Percentiles rank a stretch among this genome's conserved stretches.
Conservation (phyloP, 2,113 vertebrate genomes). For the Epinephelus moara region DNA sequence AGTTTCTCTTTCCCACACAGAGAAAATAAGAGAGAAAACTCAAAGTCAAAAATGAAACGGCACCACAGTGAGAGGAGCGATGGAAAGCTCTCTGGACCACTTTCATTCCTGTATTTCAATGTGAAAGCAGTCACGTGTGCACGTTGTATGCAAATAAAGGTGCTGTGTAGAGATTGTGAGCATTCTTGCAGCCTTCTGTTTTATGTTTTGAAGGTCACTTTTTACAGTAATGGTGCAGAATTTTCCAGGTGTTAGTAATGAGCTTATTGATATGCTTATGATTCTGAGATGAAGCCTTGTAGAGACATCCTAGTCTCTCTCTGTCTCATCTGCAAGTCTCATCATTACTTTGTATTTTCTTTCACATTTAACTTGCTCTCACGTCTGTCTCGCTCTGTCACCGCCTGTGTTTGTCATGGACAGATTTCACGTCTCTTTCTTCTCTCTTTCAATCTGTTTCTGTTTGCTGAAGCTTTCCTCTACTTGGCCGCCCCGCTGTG, state of each 20-base stretch:
- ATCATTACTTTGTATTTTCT: constrained; percentile 11
- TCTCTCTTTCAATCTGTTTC: constrained; percentile 28
- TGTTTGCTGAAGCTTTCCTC: constrained; percentile 2
- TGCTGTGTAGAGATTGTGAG: constrained; percentile 5
- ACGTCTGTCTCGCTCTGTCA: constrained; percentile 30
- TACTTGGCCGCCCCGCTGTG: constrained; percentile 7
- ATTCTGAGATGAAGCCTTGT: constrained; percentile 9
- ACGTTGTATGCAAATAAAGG: constrained; percentile 32
- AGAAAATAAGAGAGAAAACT: constrained; percentile 20
- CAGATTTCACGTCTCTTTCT: constrained; percentile 33
- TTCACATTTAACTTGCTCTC: constrained; percentile 29
- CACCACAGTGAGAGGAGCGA: constrained; percentile 11
- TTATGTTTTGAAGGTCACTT: constrained; percentile 26
- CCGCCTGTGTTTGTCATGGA: constrained; percentile 36
- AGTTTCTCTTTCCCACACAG: background rate
- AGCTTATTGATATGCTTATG: constrained; percentile 26
- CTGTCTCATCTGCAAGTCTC: constrained; percentile 19
- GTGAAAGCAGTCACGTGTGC: constrained; percentile 43
- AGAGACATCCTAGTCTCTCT: background rate
- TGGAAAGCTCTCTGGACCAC: constrained; percentile 31
- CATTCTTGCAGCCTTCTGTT: constrained; percentile 11
- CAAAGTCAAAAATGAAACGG: constrained; percentile 36
- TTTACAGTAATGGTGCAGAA: constrained; percentile 8
- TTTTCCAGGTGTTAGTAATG: constrained; percentile 11
- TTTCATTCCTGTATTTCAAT: constrained; percentile 52